A percentile compares a stretch with the other conserved stretches of the same genome.
phyloP scores from a whole-genome alignment of 1,140 invertebrate species.

The Cepaea nemoralis region DNA sequence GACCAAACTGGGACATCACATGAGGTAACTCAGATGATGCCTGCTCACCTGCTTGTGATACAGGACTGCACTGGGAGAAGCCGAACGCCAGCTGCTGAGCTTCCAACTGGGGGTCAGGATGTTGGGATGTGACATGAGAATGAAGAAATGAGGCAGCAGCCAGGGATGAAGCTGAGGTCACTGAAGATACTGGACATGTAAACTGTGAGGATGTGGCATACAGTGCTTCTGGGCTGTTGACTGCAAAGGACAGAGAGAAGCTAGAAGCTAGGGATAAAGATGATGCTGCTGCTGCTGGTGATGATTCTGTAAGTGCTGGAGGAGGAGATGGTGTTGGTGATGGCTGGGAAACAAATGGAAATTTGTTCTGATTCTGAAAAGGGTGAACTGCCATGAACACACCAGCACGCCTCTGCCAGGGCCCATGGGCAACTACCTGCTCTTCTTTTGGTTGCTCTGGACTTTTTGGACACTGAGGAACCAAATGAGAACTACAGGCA shows the following conservation, averaged over 20 bases:
- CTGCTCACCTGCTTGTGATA: not conserved
- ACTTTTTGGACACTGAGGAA: not conserved
- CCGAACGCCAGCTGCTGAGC: not conserved
- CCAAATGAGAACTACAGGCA: not conserved
- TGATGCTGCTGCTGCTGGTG: slow-evolving; percentile 2
- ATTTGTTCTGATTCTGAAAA: slow-evolving; percentile 40
- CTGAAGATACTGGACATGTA: not conserved
- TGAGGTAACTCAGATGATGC: not conserved
- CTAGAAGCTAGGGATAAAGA: not conserved
- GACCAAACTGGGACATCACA: not conserved
- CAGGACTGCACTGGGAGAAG: not conserved
- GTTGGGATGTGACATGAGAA: not conserved
- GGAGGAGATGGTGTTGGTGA: not conserved
- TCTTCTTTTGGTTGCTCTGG: not conserved
- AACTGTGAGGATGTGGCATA: not conserved
- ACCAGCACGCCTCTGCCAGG: slow-evolving; percentile 31
- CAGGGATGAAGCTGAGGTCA: not conserved
- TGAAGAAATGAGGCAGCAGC: not conserved
- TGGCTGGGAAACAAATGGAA: slow-evolving; percentile 19
- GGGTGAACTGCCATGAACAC: slow-evolving; percentile 49
- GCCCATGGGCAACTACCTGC: not conserved
- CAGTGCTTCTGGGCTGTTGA: not conserved
- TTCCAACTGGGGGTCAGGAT: not conserved
- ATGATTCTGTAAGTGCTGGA: not conserved
- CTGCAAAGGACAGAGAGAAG: not conserved